These are phyloP conservation scores for Dromiciops gliroides DNA, from an alignment of 2,113 vertebrate genomes.

Conservation along the genomic window DNA sequence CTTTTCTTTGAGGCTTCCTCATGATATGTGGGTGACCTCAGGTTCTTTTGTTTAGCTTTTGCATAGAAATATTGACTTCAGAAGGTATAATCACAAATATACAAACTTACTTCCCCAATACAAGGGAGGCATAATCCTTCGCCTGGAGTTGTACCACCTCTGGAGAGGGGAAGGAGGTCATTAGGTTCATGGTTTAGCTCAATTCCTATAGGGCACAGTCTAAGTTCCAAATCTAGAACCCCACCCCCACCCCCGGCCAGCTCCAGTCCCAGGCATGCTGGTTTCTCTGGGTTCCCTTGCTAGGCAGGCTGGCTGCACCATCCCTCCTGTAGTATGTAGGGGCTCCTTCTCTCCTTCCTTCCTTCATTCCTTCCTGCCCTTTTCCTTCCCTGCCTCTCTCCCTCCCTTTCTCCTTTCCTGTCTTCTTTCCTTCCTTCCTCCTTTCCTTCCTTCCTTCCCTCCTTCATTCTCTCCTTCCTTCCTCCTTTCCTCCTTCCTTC, in stretches of 20 bases:
- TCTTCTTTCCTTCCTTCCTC: no score
- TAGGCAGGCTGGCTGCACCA: not conserved
- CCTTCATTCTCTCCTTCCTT: no score
- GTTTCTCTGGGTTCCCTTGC: not conserved
- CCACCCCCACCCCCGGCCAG: no score
- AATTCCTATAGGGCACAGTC: not conserved
- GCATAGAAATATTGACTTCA: not conserved
- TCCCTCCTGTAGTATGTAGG: not conserved
- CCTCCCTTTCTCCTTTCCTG: no score
- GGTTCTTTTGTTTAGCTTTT: not conserved
- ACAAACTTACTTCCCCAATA: not conserved
- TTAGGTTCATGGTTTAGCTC: not conserved
- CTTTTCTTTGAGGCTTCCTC: not conserved
- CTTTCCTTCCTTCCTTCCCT: no score
- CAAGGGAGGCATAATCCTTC: not conserved
- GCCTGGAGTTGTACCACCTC: not conserved
- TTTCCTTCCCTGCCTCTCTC: no score
- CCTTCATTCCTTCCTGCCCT: no score
- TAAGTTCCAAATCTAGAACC: not conserved
- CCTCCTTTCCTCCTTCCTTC: no score
- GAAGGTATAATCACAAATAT: not conserved
- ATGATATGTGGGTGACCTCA: not conserved
- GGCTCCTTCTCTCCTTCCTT: no score
- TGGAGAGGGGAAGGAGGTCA: not conserved
- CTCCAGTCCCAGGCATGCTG: not conserved